phyloP scores from a whole-genome alignment of 1,140 invertebrate species.

The Trinorchestia longiramus region DNA sequence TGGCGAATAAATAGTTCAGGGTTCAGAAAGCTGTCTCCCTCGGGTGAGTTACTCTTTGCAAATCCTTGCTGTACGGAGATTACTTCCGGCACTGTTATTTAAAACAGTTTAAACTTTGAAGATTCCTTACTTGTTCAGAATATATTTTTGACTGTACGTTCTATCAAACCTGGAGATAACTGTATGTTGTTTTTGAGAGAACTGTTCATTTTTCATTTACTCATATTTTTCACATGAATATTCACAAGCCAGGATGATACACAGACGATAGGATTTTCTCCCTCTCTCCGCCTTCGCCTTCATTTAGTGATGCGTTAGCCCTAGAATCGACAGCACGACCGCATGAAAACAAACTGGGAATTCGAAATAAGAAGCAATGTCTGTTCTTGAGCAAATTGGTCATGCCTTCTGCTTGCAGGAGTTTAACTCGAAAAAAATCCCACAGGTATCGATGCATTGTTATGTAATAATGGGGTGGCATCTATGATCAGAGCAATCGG shows the following conservation, averaged over 20 bases:
- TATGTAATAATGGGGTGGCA: not conserved
- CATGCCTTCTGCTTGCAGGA: not conserved
- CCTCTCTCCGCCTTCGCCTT: not conserved
- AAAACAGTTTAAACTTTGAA: too few species aligned
- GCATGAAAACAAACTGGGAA: not conserved
- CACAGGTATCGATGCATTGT: not conserved
- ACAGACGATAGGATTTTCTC: not conserved
- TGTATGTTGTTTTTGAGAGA: not conserved
- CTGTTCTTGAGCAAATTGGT: not conserved
- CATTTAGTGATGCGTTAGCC: not conserved
- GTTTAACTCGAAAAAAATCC: not conserved
- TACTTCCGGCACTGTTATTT: too few species aligned
- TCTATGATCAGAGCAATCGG: not conserved
- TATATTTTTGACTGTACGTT: not conserved
- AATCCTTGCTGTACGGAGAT: too few species aligned
- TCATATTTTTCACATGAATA: not conserved
- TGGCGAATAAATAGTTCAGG: not conserved
- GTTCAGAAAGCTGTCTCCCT: too few species aligned
- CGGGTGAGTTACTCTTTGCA: too few species aligned
- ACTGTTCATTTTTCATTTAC: not conserved
- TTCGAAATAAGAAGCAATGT: not conserved
- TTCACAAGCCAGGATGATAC: not conserved
- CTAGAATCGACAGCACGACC: not conserved
- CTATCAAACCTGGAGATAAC: not conserved
- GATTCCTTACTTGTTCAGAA: too few species aligned